phyloP scores from a whole-genome alignment of 2,888 invertebrate species.

The Hirtodrosophila cameraria region DNA sequence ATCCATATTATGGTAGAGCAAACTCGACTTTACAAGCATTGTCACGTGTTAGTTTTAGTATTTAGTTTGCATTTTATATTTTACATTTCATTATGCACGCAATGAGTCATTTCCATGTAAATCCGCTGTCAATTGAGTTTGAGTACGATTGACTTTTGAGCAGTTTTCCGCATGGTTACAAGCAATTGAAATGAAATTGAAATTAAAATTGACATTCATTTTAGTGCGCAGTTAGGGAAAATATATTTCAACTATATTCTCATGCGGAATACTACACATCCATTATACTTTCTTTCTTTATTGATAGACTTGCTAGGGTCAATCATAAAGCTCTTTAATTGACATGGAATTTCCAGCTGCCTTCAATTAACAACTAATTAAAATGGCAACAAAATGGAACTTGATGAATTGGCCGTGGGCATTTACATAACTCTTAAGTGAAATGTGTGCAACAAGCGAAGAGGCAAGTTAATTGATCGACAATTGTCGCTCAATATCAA shows the following conservation, averaged over 20 bases:
- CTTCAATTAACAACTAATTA: constrained; percentile 44
- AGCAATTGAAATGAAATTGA: background rate
- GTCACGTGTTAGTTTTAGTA: constrained; percentile 2
- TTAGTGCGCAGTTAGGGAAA: constrained; percentile 31
- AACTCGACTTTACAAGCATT: background rate
- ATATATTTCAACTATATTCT: constrained; percentile 27
- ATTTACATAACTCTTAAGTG: constrained; percentile 47
- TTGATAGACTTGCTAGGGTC: constrained; percentile 18
- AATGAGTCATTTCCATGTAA: constrained; percentile 38
- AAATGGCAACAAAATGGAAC: constrained; percentile 12
- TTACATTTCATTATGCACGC: constrained; percentile 29
- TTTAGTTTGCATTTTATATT: constrained; percentile 13
- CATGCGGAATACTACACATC: constrained; percentile 16
- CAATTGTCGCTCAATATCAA: constrained; percentile 42
- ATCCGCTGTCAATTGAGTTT: constrained; percentile 51
- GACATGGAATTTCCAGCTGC: constrained; percentile 41
- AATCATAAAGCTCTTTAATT: constrained; percentile 32
- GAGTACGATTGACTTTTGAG: constrained; percentile 18
- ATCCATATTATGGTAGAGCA: constrained; percentile 5
- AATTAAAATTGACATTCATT: constrained; percentile 45
- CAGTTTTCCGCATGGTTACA: constrained; percentile 51
- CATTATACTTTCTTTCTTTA: constrained; percentile 31
- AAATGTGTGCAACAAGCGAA: constrained; percentile 45
- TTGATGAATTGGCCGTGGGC: constrained; percentile 20
- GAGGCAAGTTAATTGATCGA: constrained; percentile 31